These are phyloP conservation scores for Galeruca laticollis DNA, from an alignment of 2,888 invertebrate genomes.

Conservation along the genomic window DNA sequence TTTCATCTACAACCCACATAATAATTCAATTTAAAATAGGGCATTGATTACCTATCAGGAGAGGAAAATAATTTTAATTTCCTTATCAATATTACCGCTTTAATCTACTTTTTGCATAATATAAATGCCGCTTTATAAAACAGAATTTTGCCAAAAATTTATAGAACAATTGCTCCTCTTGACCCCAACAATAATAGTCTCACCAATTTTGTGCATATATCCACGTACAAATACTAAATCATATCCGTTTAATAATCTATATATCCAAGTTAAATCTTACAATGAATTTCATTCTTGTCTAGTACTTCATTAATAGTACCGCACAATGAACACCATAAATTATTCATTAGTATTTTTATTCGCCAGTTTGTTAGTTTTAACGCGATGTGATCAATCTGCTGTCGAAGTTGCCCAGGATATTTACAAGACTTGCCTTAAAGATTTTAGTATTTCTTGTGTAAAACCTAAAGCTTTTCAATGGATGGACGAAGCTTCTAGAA, in stretches of 20 bases:
- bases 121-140: too few relatives aligned
- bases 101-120: too few relatives aligned
- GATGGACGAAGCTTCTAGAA: slow-evolving; percentile 75
- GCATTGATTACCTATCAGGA: too few relatives aligned
- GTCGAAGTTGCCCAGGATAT: slow-evolving; percentile 75
- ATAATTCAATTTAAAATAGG: too few relatives aligned
- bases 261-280: slow-evolving; percentile 31
- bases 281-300: slow-evolving; percentile 36
- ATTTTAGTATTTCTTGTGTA: slow-evolving; percentile 79
- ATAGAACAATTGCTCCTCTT: background rate
- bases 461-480: slow-evolving; percentile 83
- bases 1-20: too few relatives aligned
- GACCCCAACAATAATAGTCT: slow-evolving; percentile 3
- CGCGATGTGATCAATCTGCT: slow-evolving; percentile 67
- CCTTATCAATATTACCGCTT: too few relatives aligned
- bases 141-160: background rate
- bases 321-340: slow-evolving; percentile 33
- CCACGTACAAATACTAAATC: slow-evolving; percentile 33
- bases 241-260: slow-evolving; percentile 42
- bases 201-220: slow-evolving; percentile 59
- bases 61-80: too few relatives aligned
- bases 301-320: slow-evolving; percentile 34
- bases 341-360: slow-evolving; percentile 17
- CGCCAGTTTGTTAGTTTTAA: slow-evolving; percentile 32
- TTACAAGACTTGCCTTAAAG: slow-evolving; percentile 76